Evolutionary conservation across 2,113 vertebrate species (phyloP), one percentile per base, ranked within the genome.

Genomic region (Nerophis lumbriciformis): DNA sequence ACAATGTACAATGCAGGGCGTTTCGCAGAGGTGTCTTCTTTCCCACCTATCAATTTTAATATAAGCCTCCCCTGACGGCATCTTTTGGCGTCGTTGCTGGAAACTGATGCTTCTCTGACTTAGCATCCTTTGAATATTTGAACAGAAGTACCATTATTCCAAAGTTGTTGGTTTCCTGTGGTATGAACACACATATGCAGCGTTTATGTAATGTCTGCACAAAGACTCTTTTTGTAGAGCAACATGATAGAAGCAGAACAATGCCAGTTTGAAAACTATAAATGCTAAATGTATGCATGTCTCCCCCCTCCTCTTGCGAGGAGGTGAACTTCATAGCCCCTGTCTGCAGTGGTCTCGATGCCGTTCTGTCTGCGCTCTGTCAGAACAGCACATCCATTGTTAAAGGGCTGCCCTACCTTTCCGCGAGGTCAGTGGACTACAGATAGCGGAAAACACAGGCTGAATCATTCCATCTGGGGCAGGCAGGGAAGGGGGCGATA

Each of bases 381-480:
- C 76, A 72, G 80, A 88, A 88, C 81, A 87, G 79, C 79, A 58
- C 71, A 64, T 62, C 67, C 70, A 74, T 89, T 87, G 86, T 88
- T 59, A 6, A 48, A 50, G 50, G 15, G 60, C 14, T 48, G 48
- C 53, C 56, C 47, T 69, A 60, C 63, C 74, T 75, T 80, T 70
- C 13, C 71, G 65, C 39, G 59, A 79, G 80, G 87, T 83, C 80
- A 84, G 38, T 53, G 71, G 73, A 70, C 51, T 54, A 75, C 82
- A 89, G 84, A 82, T 88, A 85, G 76, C 63, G 53, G 71, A 81
- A 81, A 83, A 64, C 79, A 80, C 77, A 74, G 75, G 79, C 84
- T 82, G 74, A 84, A 86, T 86, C 78, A 71, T 75, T 79, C 65
- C 63, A 82, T 84, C 73, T 72, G 49, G 63, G 71, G 59, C 53